phyloP scores from a whole-genome alignment of 2,888 invertebrate genomes.

The Monoplex corrugatus region DNA sequence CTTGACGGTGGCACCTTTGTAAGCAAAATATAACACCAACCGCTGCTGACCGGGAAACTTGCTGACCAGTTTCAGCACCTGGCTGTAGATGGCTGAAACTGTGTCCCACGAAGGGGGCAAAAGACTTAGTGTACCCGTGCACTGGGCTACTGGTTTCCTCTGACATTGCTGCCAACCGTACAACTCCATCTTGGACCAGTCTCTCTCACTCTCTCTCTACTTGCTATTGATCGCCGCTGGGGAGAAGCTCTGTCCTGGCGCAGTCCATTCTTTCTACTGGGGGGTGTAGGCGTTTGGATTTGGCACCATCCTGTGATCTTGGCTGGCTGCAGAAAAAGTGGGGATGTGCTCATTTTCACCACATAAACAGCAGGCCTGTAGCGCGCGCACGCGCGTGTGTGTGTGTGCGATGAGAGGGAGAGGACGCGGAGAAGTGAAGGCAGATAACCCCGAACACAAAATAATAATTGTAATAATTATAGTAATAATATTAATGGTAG shows the following conservation, averaged over 20 bases:
- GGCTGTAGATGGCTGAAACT: constrained; percentile 55
- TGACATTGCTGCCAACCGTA: constrained; percentile 53
- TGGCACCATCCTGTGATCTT: neutral
- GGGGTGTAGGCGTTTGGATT: constrained; percentile 27
- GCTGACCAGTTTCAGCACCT: constrained; percentile 58
- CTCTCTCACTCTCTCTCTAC: constrained; percentile 39
- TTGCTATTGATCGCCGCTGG: constrained; percentile 48
- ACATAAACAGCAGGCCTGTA: no score
- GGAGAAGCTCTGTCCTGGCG: constrained; percentile 39
- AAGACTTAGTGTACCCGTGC: constrained; percentile 49
- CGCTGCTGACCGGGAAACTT: constrained; percentile 60
- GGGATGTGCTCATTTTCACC: neutral
- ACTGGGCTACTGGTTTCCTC: constrained; percentile 36
- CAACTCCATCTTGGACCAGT: constrained; percentile 55
- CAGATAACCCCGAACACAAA: neutral
- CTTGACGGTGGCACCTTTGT: constrained; percentile 60
- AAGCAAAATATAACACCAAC: constrained; percentile 61
- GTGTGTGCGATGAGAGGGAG: no score
- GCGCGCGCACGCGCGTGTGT: no score
- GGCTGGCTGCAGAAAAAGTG: neutral
- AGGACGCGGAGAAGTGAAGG: neutral
- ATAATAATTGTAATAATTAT: no score
- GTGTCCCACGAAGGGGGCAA: constrained; percentile 60
- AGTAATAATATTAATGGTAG: no score
- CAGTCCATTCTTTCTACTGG: constrained; percentile 48